Evolutionary conservation across 2,113 vertebrate species (phyloP), one percentile per base, ranked within the genome.

Genomic region (Antennarius striatus): DNA sequence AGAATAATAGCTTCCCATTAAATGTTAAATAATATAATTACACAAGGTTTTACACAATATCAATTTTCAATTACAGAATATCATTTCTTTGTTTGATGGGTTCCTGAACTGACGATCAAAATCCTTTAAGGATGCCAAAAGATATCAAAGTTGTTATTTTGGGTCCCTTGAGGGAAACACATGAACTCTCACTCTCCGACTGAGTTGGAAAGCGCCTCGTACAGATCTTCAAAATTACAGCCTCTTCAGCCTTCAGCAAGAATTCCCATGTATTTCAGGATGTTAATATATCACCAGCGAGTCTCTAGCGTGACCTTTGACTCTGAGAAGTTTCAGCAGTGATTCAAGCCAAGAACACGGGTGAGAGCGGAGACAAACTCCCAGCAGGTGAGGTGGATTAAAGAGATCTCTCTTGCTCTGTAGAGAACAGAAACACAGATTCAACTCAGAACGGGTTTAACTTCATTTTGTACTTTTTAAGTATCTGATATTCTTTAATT

Each of bases 221-320:
- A 16, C 45, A 45, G 46, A 14, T 36, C 42, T 12, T 52, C 11
- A 14, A 12, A 52, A 3, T 28, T 14, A 28, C 32, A 67, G 29
- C 9, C 42, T 70, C 63, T 61, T 22, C 5, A 46, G 47, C 36
- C 61, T 13, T 16, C 29, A 9, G 2, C 17, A 50, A 15, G 17
- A 40, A 54, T 81, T 90, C 80, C 77, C 83, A 83, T 74, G 75
- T 79, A 29, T 54, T 48, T n/a, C 73, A 17, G 30, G 80, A 87
- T 81, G 85, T 90, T 91, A 89, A 89, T 88, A 64, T 70, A 72
- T 91, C 78, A 92, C 87, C 64, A 85, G 69, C 58, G 48, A 56
- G 43, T 79, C 17, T 68, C 59, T 14, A 36, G 22, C 54, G 53
- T 88, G 75, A 90, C 82, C 88, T 89, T 91, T 89, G 85, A 68